phyloP scores from a whole-genome alignment of 2,113 vertebrate species.

The Xyliphius kryptos region DNA sequence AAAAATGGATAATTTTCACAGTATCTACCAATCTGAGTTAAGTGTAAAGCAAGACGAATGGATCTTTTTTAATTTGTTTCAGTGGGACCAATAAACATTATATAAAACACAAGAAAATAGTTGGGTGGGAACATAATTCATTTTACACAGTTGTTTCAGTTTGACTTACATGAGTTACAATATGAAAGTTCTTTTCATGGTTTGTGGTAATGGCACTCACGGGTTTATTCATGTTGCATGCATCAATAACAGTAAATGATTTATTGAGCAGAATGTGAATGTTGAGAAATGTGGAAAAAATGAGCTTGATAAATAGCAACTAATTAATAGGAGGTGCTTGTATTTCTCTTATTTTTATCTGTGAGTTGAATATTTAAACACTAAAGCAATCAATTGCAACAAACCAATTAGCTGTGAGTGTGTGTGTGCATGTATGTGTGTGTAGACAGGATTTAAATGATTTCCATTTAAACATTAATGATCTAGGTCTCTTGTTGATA shows the following conservation, averaged over 20 bases:
- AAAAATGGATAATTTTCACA: no score
- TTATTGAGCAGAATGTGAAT: slow-evolving; percentile 12
- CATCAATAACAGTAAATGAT: slow-evolving; percentile 16
- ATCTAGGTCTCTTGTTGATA: slow-evolving; percentile 22
- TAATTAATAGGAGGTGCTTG: slow-evolving; percentile 15
- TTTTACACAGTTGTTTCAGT: no score
- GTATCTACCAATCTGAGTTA: no score
- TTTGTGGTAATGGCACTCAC: slow-evolving; percentile 6
- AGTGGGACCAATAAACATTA: no score
- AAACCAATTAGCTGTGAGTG: slow-evolving; percentile 37
- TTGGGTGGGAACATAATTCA: no score
- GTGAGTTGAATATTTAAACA: slow-evolving; percentile 36
- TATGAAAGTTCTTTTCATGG: background rate
- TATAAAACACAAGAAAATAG: no score
- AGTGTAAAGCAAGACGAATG: no score
- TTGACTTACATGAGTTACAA: background rate
- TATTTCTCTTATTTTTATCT: slow-evolving; percentile 14
- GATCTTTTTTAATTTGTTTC: no score
- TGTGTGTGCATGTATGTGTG: slow-evolving; percentile 23
- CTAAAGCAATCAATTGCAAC: slow-evolving; percentile 39
- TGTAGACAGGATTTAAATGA: no score
- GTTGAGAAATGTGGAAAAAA: slow-evolving; percentile 18
- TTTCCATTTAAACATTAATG: slow-evolving; percentile 42
- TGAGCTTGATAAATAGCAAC: slow-evolving; percentile 20
- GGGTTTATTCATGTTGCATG: background rate